phyloP scores from a whole-genome alignment of 1,140 invertebrate species.

The Diorhabda elongata region DNA sequence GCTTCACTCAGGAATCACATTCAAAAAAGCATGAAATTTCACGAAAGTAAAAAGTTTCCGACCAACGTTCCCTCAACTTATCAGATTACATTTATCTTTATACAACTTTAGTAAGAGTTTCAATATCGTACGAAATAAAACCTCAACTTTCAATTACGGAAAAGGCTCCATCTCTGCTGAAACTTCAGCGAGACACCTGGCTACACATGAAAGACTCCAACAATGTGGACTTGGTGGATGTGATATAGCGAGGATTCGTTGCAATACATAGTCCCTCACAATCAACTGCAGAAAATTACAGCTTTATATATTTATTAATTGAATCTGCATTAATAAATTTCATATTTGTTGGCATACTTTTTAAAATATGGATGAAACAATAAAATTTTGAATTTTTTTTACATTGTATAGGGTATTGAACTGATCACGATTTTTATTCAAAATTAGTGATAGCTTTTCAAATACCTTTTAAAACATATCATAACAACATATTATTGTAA shows the following conservation, averaged over 20 bases:
- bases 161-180: not conserved
- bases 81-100: slow-evolving; percentile 3
- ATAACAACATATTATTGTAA: no score
- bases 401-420: no score
- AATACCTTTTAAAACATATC: no score
- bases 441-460: no score
- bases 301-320: not conserved
- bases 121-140: slow-evolving; percentile 1
- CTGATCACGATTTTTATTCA: no score
- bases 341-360: no score
- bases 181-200: slow-evolving; percentile 1
- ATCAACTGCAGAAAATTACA: slow-evolving; percentile 5
- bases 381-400: no score
- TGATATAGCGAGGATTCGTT: no score
- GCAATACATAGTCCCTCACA: not conserved
- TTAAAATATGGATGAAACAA: no score
- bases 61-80: not conserved
- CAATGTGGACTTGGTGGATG: not conserved
- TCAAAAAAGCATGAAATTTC: not conserved
- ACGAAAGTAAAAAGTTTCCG: not conserved
- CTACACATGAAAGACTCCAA: not conserved
- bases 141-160: not conserved
- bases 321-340: no score
- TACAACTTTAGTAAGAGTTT: not conserved
- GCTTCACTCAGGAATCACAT: not conserved